These are phyloP conservation scores for Scolopax bukidnonensis DNA, from an alignment of 2,797 vertebrate species.

Conservation along the genomic window DNA sequence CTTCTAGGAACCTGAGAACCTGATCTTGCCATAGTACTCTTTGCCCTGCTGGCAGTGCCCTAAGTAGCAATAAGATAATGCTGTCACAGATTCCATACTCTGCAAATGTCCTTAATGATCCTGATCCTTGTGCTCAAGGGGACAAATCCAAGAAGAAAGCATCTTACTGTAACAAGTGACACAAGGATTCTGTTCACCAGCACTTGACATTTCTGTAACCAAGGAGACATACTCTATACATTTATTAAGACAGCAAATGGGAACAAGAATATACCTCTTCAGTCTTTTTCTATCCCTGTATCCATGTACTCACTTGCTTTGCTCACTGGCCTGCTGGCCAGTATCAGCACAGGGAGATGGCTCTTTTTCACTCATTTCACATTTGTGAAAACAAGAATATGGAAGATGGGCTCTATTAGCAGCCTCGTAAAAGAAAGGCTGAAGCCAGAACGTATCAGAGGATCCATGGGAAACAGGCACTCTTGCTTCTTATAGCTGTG, in stretches of 20 bases:
- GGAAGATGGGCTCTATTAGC: background rate
- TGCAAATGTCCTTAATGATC: background rate
- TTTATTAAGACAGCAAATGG: background rate
- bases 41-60: background rate
- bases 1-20: background rate
- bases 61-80: background rate
- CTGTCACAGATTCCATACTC: background rate
- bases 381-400: background rate
- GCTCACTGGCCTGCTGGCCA: background rate
- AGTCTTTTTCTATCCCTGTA: background rate
- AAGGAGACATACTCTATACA: background rate
- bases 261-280: background rate
- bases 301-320: background rate
- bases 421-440: background rate
- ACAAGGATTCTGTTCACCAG: slow-evolving; percentile 4
- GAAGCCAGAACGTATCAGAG: background rate
- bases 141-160: background rate
- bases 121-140: background rate
- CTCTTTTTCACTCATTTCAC: background rate
- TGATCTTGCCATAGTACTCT: background rate
- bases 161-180: background rate
- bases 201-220: slow-evolving; percentile 12
- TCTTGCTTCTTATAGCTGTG: background rate
- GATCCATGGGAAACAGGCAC: background rate
- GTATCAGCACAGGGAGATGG: background rate